Evolutionary conservation across 2,797 vertebrate species (phyloP).

Genomic region (Dicrostonyx torquatus): DNA sequence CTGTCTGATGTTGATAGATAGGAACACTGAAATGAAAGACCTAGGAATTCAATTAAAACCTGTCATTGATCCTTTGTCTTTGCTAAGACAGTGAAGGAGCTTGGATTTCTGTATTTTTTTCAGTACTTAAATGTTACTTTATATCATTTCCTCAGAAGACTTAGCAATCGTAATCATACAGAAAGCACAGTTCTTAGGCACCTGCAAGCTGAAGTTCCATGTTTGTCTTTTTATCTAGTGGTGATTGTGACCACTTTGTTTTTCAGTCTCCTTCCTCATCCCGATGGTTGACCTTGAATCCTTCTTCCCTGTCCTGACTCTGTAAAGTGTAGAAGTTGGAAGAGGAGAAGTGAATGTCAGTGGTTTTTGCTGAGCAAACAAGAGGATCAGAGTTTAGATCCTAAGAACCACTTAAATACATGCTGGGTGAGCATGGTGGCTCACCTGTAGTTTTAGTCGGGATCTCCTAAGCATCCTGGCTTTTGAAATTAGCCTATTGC

Average conservation of each 20-base stretch:
- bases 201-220: neutral
- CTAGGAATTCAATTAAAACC: neutral
- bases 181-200: neutral
- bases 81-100: neutral
- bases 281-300: neutral
- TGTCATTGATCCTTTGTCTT: neutral
- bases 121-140: neutral
- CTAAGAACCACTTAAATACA: neutral
- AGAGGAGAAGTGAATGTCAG: neutral
- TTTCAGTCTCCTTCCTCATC: neutral
- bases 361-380: neutral
- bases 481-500: neutral
- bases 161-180: neutral
- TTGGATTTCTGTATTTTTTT: neutral
- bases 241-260: neutral
- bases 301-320: neutral
- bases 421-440: neutral
- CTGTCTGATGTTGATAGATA: neutral
- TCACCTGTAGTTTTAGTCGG: neutral
- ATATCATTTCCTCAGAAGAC: neutral
- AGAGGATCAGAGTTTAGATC: neutral
- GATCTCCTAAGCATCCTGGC: neutral
- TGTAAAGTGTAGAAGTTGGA: neutral
- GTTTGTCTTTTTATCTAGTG: neutral
- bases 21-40: neutral